These are phyloP conservation scores for Aegithalos caudatus DNA, from an alignment of 2,113 vertebrate genomes.

Conservation along the genomic window DNA sequence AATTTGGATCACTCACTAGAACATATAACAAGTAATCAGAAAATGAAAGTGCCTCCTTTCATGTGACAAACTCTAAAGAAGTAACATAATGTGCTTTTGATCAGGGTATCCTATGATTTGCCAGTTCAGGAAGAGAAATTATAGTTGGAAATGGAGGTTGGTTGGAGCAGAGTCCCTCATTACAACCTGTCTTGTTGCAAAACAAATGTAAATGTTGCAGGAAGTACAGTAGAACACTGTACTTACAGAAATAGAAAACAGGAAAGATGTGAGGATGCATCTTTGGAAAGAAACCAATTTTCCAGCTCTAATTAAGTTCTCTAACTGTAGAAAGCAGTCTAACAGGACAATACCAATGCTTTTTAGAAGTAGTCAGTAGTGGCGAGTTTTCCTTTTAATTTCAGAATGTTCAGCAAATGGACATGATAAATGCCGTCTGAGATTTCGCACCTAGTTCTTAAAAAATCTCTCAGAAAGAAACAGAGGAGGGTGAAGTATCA, in stretches of 20 bases:
- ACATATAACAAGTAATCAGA: constrained; percentile 31
- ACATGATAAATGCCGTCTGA: background rate
- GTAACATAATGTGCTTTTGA: background rate
- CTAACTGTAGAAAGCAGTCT: background rate
- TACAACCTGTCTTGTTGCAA: background rate
- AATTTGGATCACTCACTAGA: constrained; percentile 58
- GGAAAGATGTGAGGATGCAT: background rate
- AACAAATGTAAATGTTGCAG: background rate
- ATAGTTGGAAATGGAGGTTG: background rate
- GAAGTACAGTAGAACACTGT: background rate
- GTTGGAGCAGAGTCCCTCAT: background rate
- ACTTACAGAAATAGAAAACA: background rate
- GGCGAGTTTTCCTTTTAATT: background rate
- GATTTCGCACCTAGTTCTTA: background rate
- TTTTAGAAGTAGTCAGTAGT: background rate
- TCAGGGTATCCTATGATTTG: background rate
- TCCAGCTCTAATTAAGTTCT: background rate
- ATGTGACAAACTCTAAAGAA: constrained; percentile 55
- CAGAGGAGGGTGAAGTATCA: background rate
- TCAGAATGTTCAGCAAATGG: background rate
- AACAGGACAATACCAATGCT: background rate
- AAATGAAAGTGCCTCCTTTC: constrained; percentile 31
- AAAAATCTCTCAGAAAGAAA: background rate
- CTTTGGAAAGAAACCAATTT: background rate
- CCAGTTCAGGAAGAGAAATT: constrained; percentile 18